Percentiles rank a stretch among this genome's conserved stretches.
Evolutionary conservation across 2,113 vertebrate species (phyloP).

Genomic region (Benthochromis sp.): DNA sequence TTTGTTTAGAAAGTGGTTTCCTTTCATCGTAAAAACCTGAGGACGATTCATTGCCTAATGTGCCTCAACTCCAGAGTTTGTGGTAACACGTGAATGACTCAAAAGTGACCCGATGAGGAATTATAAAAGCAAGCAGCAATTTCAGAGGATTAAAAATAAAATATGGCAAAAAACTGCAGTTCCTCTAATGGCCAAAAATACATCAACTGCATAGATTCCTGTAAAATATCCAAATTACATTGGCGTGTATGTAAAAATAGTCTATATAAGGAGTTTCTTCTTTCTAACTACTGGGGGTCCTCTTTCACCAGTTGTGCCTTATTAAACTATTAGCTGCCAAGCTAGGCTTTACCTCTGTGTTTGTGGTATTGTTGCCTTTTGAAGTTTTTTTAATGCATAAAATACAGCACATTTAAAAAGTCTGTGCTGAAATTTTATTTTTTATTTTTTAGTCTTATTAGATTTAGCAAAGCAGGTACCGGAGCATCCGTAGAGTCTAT

Average conservation of each 20-base stretch:
- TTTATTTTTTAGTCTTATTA: neutral
- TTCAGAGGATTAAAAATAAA: neutral
- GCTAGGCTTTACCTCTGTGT: neutral
- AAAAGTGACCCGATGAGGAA: neutral
- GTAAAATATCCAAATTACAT: neutral
- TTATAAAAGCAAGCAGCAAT: neutral
- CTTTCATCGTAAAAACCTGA: neutral
- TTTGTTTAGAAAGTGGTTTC: neutral
- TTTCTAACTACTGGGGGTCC: rapidly evolving
- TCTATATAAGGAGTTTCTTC: neutral
- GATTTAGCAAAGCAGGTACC: neutral
- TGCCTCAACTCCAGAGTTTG: neutral
- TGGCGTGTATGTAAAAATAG: neutral
- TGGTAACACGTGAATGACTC: neutral
- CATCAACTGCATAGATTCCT: neutral
- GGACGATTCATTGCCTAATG: neutral
- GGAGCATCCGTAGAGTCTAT: neutral
- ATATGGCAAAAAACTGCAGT: neutral
- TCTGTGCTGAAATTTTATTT: neutral
- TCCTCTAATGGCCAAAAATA: neutral
- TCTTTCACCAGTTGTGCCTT: neutral
- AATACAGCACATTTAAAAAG: neutral
- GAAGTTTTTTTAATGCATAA: neutral
- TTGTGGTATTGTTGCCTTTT: neutral
- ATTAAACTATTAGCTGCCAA: neutral